These are phyloP conservation scores for Ceramica pisi DNA, from an alignment of 2,888 invertebrate genomes.

Conservation along the genomic window DNA sequence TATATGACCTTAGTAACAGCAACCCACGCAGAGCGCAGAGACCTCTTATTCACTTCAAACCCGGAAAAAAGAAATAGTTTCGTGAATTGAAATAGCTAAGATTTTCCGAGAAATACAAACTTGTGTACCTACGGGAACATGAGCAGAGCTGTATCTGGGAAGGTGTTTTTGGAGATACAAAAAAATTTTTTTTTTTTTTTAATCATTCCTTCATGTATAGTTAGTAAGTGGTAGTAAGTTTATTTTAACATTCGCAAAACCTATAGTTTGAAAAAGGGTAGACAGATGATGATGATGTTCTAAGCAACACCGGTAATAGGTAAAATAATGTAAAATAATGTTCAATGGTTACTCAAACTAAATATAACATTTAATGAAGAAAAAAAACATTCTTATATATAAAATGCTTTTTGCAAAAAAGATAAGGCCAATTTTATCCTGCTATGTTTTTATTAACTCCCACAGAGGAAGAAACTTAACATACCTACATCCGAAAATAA, in stretches of 20 bases:
- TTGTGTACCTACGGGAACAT: background rate
- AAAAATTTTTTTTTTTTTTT: too few species aligned
- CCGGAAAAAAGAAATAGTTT: background rate
- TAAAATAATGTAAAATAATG: too few species aligned
- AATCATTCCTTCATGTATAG: too few species aligned
- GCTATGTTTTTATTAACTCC: background rate
- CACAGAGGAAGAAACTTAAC: conserved; percentile 5
- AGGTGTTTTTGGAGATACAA: background rate
- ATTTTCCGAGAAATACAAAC: background rate
- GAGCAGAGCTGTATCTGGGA: background rate
- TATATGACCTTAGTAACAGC: conserved; percentile 2
- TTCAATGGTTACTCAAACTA: background rate
- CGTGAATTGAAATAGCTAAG: background rate
- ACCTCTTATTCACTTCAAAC: conserved; percentile 3
- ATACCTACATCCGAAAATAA: conserved; percentile 20
- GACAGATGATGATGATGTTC: too few species aligned
- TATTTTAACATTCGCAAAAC: too few species aligned
- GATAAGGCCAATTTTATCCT: too few species aligned
- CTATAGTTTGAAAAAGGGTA: too few species aligned
- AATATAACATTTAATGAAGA: background rate
- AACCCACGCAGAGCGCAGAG: background rate
- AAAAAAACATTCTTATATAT: background rate
- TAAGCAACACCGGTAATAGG: too few species aligned
- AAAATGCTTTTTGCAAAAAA: background rate
- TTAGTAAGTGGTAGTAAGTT: too few species aligned